phyloP scores from a whole-genome alignment of 2,797 vertebrate genomes.

The Gallinago nigripennis region DNA sequence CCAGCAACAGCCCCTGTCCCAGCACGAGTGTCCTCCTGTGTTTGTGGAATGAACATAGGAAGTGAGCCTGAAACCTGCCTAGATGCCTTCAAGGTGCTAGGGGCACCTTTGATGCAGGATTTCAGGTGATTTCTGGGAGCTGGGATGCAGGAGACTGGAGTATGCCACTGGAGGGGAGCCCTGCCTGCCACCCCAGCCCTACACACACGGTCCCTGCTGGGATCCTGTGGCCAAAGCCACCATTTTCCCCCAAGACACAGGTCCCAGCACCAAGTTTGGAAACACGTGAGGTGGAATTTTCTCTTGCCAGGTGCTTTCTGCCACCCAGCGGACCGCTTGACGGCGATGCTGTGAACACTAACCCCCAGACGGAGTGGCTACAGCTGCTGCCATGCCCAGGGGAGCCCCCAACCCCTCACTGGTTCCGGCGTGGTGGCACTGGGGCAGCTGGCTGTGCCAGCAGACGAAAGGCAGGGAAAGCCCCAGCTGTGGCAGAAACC shows the following conservation, averaged over 20 bases:
- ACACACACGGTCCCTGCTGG: accelerated
- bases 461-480: not conserved
- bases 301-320: not conserved
- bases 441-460: not conserved
- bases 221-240: not conserved
- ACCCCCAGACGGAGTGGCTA: not conserved
- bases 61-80: not conserved
- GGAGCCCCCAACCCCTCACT: not conserved
- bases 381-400: not conserved
- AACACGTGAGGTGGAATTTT: not conserved
- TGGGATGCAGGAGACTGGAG: not conserved
- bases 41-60: not conserved
- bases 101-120: not conserved
- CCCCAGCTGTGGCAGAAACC: not conserved
- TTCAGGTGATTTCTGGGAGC: not conserved
- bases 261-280: not conserved
- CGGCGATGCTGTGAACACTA: accelerated
- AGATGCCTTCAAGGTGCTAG: not conserved
- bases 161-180: accelerated
- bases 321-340: accelerated
- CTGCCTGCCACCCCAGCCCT: not conserved
- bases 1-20: not conserved
- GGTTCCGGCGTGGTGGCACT: accelerated
- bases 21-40: not conserved
- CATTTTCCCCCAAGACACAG: not conserved